These are phyloP conservation scores for Drosophila ohnishii DNA, from an alignment of 1,140 invertebrate genomes.

Conservation along the genomic window DNA sequence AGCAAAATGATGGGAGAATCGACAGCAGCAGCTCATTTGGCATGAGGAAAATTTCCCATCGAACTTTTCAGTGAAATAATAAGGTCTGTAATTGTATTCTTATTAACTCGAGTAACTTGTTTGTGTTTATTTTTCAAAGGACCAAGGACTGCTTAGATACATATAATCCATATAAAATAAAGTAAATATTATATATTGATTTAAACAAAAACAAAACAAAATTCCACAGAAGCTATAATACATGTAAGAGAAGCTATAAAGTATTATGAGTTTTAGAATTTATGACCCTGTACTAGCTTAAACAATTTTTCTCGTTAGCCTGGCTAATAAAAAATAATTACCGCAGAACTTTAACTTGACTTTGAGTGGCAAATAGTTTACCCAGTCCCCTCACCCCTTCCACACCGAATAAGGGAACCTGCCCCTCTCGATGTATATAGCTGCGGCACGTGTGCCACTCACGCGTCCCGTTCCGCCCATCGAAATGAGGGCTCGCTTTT, in stretches of 20 bases:
- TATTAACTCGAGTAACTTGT: not conserved
- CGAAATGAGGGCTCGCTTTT: slow-evolving; percentile 44
- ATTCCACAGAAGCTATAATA: not conserved
- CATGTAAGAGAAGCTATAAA: not conserved
- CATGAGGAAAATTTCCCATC: not conserved
- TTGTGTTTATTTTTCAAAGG: not conserved
- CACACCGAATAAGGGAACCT: not conserved
- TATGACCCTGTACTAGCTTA: slow-evolving; percentile 12
- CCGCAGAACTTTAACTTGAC: slow-evolving; percentile 33
- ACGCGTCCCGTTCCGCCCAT: slow-evolving; percentile 46
- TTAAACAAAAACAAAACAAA: not conserved
- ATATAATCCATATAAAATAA: not conserved
- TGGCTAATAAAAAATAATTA: slow-evolving; percentile 34
- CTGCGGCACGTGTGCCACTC: slow-evolving; percentile 60
- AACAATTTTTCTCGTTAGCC: slow-evolving; percentile 5
- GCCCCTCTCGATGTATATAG: slow-evolving; percentile 7
- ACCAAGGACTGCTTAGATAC: too few species aligned
- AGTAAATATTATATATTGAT: not conserved
- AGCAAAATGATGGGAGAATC: not conserved
- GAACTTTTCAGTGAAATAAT: not conserved
- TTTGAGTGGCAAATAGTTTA: slow-evolving; percentile 24
- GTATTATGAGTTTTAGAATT: not conserved
- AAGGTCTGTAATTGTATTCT: not conserved
- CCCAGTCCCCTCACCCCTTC: not conserved
- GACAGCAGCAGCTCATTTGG: slow-evolving; percentile 15